Base-by-base conservation (phyloP, 2,113 vertebrate species). In the Heterocephalus glaber region DNA sequence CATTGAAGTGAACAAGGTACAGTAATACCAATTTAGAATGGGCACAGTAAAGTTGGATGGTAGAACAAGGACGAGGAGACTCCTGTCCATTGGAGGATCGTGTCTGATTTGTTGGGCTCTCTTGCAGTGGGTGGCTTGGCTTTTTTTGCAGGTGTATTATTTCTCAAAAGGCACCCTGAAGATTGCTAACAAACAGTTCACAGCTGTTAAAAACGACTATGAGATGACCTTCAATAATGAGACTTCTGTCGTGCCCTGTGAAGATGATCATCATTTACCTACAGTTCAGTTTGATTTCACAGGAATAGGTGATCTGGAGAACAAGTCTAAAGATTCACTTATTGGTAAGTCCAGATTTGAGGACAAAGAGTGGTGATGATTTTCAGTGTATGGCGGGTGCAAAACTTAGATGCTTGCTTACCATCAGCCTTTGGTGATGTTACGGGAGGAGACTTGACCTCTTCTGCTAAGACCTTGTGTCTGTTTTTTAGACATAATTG, bases 131-230 rank as follows among this genome's bases (percentile, higher is more conserved):
- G 5, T 66, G 96, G 52, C 84, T 95, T 85, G 89, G 26, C 22
- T 96, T 98, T 95, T 92, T 98, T 94, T 96, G 82, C 98, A 99
- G 99, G 99, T 99, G 49, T 99, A 99, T 98, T 99, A 99, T 97
- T 98, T 99, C 98, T 99, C 99, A 89, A 99, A 99, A 98, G 99
- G 99, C 90, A 98, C 98, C 96, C 97, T 99, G 98, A 99, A 99
- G 98, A 99, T 99, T 3, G 99, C 99, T 98, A 99, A 99, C 98
- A 99, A 99, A 98, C 99, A 99, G 96, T 99, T 99, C 98, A 98
- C 99, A 10, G 98, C 99, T 11, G 98, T 99, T 98, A 99, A 99
- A 98, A 99, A 99, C 11, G 99, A 99, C 98, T 99, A 99, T 5
- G 99, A 99, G 98, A 99, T 99, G 99, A 99, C 99, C 4, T 99